Conservation (phyloP, 2,113 vertebrate genomes). For the Rhynchopsitta pachyrhyncha region DNA sequence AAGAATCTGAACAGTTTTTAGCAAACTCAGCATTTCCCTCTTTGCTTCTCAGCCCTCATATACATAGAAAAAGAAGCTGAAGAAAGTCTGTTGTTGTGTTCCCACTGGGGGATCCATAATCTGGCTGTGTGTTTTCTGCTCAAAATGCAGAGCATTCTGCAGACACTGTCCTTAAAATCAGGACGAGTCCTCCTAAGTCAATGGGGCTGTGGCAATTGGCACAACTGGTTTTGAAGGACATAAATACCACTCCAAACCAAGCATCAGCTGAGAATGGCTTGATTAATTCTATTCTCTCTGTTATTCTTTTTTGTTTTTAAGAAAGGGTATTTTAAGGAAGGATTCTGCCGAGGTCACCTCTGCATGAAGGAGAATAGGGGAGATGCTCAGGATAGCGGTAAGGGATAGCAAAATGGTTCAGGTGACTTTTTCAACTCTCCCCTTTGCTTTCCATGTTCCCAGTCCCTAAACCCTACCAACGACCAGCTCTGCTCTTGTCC, state of each 20-base stretch:
- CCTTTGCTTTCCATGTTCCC: not conserved
- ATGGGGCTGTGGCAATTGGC: not conserved
- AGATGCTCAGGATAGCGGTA: not conserved
- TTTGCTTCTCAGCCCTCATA: conserved; percentile 1
- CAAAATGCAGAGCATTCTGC: not conserved
- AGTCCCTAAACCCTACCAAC: not conserved
- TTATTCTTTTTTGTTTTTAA: not conserved
- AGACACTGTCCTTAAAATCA: not conserved
- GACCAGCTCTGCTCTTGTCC: not conserved
- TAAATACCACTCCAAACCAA: not conserved
- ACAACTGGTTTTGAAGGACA: not conserved
- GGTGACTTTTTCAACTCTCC: not conserved
- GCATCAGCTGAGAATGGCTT: not conserved
- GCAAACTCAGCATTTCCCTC: conserved; percentile 30
- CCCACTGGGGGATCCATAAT: not conserved
- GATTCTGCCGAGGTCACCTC: not conserved
- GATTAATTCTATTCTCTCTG: not conserved
- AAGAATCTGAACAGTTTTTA: conserved; percentile 52
- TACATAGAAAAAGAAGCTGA: conserved; percentile 12
- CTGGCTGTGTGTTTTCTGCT: not conserved
- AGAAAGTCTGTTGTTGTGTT: conserved; percentile 24
- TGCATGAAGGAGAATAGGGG: not conserved
- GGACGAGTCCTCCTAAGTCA: not conserved
- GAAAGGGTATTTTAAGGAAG: not conserved
- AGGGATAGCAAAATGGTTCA: not conserved